Conservation (phyloP, 2,113 vertebrate genomes). For the Etheostoma cragini region DNA sequence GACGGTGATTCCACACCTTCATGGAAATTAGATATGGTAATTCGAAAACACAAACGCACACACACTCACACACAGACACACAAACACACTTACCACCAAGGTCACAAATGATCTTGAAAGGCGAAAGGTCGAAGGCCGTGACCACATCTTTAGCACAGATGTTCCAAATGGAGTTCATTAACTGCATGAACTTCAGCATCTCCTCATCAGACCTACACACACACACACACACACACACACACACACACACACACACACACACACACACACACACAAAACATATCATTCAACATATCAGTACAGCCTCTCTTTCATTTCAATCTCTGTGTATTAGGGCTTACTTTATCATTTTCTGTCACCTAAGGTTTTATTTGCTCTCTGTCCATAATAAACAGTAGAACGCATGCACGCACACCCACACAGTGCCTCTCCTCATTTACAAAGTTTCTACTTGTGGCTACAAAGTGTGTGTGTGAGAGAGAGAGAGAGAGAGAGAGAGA, state of each 20-base stretch:
- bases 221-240: slow-evolving; percentile 42
- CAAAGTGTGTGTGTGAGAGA: slow-evolving; percentile 12
- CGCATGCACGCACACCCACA: slow-evolving; percentile 13
- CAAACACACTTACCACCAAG: slow-evolving; percentile 86
- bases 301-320: neutral
- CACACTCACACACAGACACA: neutral
- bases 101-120: slow-evolving; percentile 88
- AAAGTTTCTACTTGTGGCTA: slow-evolving; percentile 50
- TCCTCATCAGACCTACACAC: slow-evolving; percentile 88
- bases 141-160: slow-evolving; percentile 87
- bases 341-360: slow-evolving; percentile 35
- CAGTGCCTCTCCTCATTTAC: slow-evolving; percentile 9
- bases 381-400: slow-evolving; percentile 1
- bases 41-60: neutral
- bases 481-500: no score
- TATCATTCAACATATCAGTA: neutral
- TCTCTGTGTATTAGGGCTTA: slow-evolving; percentile 5
- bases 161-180: slow-evolving; percentile 91
- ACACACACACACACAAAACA: slow-evolving; percentile 12
- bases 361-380: neutral
- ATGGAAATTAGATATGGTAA: slow-evolving; percentile 50
- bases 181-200: slow-evolving; percentile 88
- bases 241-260: slow-evolving; percentile 28
- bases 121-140: slow-evolving; percentile 88
- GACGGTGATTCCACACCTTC: slow-evolving; percentile 43